Conservation (phyloP, 2,888 invertebrate species). For the Plusia festucae region DNA sequence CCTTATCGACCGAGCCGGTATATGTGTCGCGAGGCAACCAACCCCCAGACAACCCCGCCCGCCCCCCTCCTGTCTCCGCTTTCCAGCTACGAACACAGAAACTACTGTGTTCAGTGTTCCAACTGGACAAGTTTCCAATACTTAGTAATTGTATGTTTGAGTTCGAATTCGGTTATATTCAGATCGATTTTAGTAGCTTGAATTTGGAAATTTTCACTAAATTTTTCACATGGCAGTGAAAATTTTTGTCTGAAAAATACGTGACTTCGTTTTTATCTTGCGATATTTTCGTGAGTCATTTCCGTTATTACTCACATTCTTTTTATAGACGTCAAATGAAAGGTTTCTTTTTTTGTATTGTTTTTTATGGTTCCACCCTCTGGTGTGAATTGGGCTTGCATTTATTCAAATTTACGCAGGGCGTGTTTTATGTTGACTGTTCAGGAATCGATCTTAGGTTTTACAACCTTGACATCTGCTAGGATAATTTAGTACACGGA, state of each 20-base stretch:
- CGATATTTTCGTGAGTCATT: conserved; percentile 8
- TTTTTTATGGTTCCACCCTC: conserved; percentile 73
- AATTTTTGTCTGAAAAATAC: neutral
- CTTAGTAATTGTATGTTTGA: conserved; percentile 61
- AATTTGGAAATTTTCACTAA: neutral
- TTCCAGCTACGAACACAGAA: conserved; percentile 71
- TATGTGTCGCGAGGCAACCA: conserved; percentile 82
- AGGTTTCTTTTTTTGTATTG: conserved; percentile 68
- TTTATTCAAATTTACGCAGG: conserved; percentile 50
- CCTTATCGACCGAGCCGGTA: conserved; percentile 84
- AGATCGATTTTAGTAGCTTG: conserved; percentile 17
- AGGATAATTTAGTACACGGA: conserved; percentile 33
- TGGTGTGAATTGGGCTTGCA: conserved; percentile 64
- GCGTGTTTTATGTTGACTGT: conserved; percentile 46
- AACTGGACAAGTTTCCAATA: conserved; percentile 66
- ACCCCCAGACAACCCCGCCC: conserved; percentile 62
- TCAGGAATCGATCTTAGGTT: conserved; percentile 40
- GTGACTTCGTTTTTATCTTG: neutral
- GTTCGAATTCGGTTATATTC: conserved; percentile 29
- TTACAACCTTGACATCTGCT: conserved; percentile 50
- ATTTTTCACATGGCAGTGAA: too few species aligned
- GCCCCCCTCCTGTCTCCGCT: conserved; percentile 60
- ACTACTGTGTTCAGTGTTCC: conserved; percentile 62
- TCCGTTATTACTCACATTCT: conserved; percentile 6
- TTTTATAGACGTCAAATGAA: conserved; percentile 32